Evolutionary conservation across 2,797 vertebrate genomes (phyloP), one percentile per base, ranked within the genome.

Genomic region (Synanceia verrucosa): DNA sequence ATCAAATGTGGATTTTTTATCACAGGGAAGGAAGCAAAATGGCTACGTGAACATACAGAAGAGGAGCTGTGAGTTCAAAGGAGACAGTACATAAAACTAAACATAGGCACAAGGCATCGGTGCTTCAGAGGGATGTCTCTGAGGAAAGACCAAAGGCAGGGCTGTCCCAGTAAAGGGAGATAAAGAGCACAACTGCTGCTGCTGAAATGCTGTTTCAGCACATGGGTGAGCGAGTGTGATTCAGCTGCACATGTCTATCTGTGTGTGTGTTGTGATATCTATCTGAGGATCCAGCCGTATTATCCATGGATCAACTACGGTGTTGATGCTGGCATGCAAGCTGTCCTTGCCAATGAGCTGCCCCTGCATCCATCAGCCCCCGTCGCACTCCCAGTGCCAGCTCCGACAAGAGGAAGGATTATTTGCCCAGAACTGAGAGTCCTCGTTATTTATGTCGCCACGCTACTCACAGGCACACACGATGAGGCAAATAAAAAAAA

Each of bases 261-360:
- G 39, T 68, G 19, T 60, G 53, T 36, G 46, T 71, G 53, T 62
- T 48, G 50, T 57, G 71, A 65, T 53, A 72, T 81, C 63, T 50
- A 73, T 70, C 63, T 31, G 62, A 70, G 57, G 44, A 69, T 81
- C 61, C 58, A 78, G 55, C 50, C 19, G 47, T 61, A 74, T 88
- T 83, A 90, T 86, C 80, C 74, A 0, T 59, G 87, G 88, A 88
- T 91, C 79, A 88, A 51, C 71, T 28, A 33, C 29, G 64, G 79
- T 84, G 82, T 86, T 79, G 79, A 76, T 76, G 76, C 65, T 85
- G 87, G 86, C 81, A 82, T 75, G 81, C 70, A 50, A 73, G 59
- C 76, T 73, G 81, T 81, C 69, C 83, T 76, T 79, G 78, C 86
- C 84, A 84, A 74, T 81, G 86, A 81, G 71, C 72, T 79, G 37